A percentile compares a stretch with the other conserved stretches of the same genome.
phyloP scores from a whole-genome alignment of 2,113 vertebrate species.

The Rhodinocichla rosea region DNA sequence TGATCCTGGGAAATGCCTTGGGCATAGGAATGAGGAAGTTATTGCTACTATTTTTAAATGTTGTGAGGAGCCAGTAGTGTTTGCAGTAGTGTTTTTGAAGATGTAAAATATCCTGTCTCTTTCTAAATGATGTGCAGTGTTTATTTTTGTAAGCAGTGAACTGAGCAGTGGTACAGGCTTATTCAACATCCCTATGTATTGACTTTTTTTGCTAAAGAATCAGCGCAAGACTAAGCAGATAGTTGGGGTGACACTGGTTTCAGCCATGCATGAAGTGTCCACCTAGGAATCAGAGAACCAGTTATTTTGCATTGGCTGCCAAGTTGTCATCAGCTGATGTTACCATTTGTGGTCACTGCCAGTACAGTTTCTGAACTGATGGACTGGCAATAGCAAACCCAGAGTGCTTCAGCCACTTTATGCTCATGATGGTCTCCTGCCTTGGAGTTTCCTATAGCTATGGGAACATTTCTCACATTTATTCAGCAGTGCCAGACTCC shows the following conservation, averaged over 20 bases:
- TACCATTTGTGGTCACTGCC: background rate
- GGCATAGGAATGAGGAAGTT: slow-evolving; percentile 47
- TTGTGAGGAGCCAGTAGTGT: background rate
- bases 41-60: slow-evolving; percentile 53
- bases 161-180: background rate
- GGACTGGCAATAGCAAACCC: background rate
- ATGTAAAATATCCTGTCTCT: background rate
- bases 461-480: background rate
- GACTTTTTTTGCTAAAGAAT: background rate
- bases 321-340: background rate
- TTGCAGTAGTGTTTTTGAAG: background rate
- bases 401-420: background rate
- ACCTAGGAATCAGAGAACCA: background rate
- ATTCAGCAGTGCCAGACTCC: background rate
- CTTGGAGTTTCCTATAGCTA: background rate
- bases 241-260: background rate
- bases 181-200: background rate
- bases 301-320: background rate
- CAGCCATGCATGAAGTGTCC: background rate
- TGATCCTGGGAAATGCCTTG: slow-evolving; percentile 44
- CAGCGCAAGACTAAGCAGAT: background rate
- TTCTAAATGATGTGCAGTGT: background rate
- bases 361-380: background rate
- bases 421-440: background rate
- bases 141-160: background rate